A percentile compares a stretch with the other conserved stretches of the same genome.
phyloP scores from a whole-genome alignment of 1,140 invertebrate species.

The Lethocerus indicus region DNA sequence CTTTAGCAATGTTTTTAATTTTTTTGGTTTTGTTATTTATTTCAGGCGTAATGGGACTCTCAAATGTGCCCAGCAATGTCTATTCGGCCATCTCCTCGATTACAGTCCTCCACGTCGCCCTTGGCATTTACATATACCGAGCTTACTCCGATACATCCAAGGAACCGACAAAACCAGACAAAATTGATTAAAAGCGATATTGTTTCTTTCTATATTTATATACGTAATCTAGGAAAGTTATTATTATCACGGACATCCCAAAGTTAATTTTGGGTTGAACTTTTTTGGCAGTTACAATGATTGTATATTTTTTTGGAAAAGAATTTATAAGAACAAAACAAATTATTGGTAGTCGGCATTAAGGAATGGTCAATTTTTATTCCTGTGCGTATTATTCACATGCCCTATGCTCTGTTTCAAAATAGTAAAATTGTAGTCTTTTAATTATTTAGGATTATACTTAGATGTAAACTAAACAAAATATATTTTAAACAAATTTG shows the following conservation, averaged over 20 bases:
- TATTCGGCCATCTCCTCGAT: slow-evolving; percentile 54
- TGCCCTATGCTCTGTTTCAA: too few relatives aligned
- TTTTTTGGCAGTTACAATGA: not conserved
- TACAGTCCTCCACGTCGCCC: slow-evolving; percentile 46
- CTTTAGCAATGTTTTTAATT: too few relatives aligned
- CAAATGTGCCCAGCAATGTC: slow-evolving; percentile 46
- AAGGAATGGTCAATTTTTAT: too few relatives aligned
- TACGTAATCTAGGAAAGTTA: too few relatives aligned
- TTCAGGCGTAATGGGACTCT: slow-evolving; percentile 23
- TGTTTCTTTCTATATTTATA: not conserved
- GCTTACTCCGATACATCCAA: slow-evolving; percentile 58
- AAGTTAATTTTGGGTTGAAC: too few relatives aligned
- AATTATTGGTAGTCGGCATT: not conserved
- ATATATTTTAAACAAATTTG: too few relatives aligned
- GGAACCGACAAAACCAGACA: slow-evolving; percentile 18
- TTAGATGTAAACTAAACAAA: too few relatives aligned
- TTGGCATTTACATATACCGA: slow-evolving; percentile 58
- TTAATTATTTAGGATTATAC: too few relatives aligned
- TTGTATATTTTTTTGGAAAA: slow-evolving; percentile 1
- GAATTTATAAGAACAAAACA: not conserved
- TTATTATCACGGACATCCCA: too few relatives aligned
- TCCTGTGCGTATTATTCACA: too few relatives aligned
- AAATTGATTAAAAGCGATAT: slow-evolving; percentile 16
- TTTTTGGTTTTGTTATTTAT: not conserved
- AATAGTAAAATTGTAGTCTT: too few relatives aligned